Evolutionary conservation across 2,113 vertebrate genomes (phyloP), one percentile per base, ranked within the genome.

Genomic region (Callospermophilus lateralis): DNA sequence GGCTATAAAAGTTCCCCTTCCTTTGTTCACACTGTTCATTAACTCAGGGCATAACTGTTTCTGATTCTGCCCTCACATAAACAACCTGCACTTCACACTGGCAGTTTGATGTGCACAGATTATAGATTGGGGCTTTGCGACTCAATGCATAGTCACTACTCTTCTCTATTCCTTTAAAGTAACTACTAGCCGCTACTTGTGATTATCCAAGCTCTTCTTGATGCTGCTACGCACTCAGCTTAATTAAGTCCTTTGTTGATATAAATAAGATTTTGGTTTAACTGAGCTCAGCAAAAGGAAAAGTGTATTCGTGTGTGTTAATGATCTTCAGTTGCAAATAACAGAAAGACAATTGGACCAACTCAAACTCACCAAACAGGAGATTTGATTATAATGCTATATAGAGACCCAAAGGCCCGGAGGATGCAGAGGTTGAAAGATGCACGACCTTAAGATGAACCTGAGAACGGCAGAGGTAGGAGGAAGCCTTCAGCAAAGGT

Each of bases 191-290:
- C 79, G 85, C 74, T 93, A 55, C 45, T 89, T 4, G 0, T 80
- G 32, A 72, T 90, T 85, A 80, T 65, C 70, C 84, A 80, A 81
- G 39, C 51, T 88, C 76, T 68, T 88, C 76, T 67, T 67, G 63
- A 94, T 30, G 51, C 84, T 77, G n/a, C 45, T 85, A 58, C 34
- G 58, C 37, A 81, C 65, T 95, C 80, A 68, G 45, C 42, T 96
- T 93, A 97, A 96, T 97, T 92, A 93, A 96, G 87, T 90, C 85
- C 79, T 97, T 94, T 95, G 94, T 96, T 97, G 97, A 90, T 94
- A 93, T 65, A 95, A 98, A 90, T 94, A 97, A 96, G 65, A 58
- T 95, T 92, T 89, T 19, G 51, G 70, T 95, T 97, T 95, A 78
- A 77, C 95, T 92, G 84, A 95, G 76, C 93, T 98, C 89, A 96